Percentiles rank a stretch among this genome's conserved stretches.
Conservation (phyloP, 2,113 vertebrate species). For the Alethe diademata region DNA sequence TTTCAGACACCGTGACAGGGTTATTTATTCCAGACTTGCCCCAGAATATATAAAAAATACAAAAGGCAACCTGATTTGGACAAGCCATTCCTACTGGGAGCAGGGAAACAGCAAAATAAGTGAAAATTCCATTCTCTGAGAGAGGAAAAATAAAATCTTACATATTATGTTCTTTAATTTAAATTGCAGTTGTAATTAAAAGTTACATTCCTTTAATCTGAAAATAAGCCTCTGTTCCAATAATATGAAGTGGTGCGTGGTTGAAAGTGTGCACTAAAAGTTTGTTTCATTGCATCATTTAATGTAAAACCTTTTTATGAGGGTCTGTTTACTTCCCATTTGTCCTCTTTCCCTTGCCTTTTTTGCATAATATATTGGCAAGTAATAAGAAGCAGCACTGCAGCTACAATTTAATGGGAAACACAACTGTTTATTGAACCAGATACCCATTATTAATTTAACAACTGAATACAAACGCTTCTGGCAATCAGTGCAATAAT, state of each 20-base stretch:
- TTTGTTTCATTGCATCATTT: background rate
- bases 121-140: background rate
- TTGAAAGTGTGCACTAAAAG: background rate
- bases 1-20: background rate
- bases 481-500: constrained; percentile 57
- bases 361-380: constrained; percentile 57
- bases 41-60: background rate
- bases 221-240: background rate
- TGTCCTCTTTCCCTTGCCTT: background rate
- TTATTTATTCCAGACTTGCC: background rate
- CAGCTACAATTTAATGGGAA: constrained; percentile 43
- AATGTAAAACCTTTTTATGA: background rate
- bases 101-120: background rate
- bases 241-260: too few species aligned
- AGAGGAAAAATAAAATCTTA: background rate
- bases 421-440: constrained; percentile 66
- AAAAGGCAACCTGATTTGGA: background rate
- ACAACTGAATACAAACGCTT: constrained; percentile 49
- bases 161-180: background rate
- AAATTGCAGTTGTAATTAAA: background rate
- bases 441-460: constrained; percentile 69
- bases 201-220: background rate
- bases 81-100: background rate
- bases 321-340: background rate
- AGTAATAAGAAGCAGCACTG: constrained; percentile 30